phyloP scores from a whole-genome alignment of 2,888 invertebrate species.

The Eupithecia tripunctaria region DNA sequence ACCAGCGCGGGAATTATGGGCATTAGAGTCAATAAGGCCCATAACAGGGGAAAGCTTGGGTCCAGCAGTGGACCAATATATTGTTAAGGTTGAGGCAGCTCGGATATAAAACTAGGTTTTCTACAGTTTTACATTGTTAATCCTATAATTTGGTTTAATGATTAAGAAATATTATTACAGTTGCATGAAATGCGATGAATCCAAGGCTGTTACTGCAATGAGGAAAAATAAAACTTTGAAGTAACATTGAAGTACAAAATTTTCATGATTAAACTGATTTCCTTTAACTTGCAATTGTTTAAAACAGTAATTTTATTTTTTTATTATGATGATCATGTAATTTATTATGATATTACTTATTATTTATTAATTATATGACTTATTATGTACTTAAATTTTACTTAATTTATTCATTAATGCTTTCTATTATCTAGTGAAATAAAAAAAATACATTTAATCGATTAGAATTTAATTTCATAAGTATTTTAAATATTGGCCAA shows the following conservation, averaged over 20 bases:
- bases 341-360: too few species aligned
- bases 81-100: too few species aligned
- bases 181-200: not conserved
- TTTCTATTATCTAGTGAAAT: not conserved
- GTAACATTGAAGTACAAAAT: not conserved
- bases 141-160: not conserved
- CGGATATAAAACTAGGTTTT: too few species aligned
- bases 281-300: not conserved
- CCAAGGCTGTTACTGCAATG: not conserved
- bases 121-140: too few species aligned
- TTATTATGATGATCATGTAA: not conserved
- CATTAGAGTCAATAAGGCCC: too few species aligned
- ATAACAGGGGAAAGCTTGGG: too few species aligned
- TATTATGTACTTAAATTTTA: not conserved
- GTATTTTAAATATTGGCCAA: not conserved
- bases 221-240: not conserved
- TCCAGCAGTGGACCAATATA: too few species aligned
- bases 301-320: not conserved
- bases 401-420: not conserved
- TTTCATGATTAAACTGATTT: not conserved
- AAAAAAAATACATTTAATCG: not conserved
- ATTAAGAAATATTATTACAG: not conserved
- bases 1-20: too few species aligned
- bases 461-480: not conserved
- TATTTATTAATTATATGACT: not conserved